These are phyloP conservation scores for Ellobium chinense DNA, from an alignment of 2,888 invertebrate genomes.

Conservation along the genomic window DNA sequence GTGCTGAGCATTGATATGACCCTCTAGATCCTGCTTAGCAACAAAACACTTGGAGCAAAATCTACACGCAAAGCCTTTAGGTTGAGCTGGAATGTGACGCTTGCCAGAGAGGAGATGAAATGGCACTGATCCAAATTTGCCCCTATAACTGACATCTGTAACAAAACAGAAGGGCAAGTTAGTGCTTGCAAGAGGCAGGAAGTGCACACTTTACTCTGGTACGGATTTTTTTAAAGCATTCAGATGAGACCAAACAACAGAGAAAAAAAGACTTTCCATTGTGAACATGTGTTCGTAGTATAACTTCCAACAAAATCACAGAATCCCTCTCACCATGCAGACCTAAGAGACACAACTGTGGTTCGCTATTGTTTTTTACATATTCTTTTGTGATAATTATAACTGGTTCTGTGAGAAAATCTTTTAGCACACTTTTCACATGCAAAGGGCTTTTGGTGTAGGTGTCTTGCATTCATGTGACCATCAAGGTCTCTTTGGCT, in stretches of 20 bases:
- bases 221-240: too few species aligned
- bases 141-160: conserved; percentile 29
- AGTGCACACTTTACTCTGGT: too few species aligned
- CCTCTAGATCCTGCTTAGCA: conserved; percentile 47
- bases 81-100: conserved; percentile 1
- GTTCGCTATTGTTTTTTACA: too few species aligned
- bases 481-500: conserved; percentile 37
- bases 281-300: too few species aligned
- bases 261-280: neutral
- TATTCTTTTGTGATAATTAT: conserved; percentile 31
- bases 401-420: conserved; percentile 36
- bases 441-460: conserved; percentile 32
- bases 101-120: conserved; percentile 1
- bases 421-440: conserved; percentile 20
- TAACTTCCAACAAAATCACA: too few species aligned
- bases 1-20: conserved; percentile 50
- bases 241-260: neutral
- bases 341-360: too few species aligned
- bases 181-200: conserved; percentile 4
- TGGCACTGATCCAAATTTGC: conserved; percentile 7
- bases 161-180: conserved; percentile 30
- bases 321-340: too few species aligned
- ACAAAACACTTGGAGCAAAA: conserved; percentile 24
- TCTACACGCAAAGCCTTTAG: conserved; percentile 36
- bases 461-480: conserved; percentile 33